Evolutionary conservation across 2,113 vertebrate species (phyloP), one percentile per base, ranked within the genome.

Genomic region (Spea bombifrons): DNA sequence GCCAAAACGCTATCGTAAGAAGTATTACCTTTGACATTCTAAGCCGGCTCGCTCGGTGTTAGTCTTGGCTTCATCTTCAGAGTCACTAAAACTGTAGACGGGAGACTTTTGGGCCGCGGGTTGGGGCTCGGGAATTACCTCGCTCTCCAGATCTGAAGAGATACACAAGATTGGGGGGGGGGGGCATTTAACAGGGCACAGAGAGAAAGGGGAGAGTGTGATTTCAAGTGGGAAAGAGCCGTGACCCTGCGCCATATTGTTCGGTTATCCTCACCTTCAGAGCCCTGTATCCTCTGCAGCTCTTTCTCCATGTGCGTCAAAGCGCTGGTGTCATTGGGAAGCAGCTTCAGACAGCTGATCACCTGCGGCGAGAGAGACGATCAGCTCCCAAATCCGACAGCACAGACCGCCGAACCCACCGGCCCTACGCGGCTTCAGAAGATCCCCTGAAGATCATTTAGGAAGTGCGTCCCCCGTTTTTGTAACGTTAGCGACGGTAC

Each of bases 311-410:
- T 57, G 3, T 68, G 52, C 7, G 52, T 44, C 43, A 80, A 4
- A 0, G 78, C 4, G 12, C 16, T 68, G 12, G 55, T 50, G 8
- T 49, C 55, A 68, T 80, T 63, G 0, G 71, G 78, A 7, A 73
- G 71, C 30, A 80, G 78, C 52, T 73, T 80, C 49, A 80, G 46
- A 13, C 43, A 72, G 66, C 70, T 80, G 64, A 57, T 80, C 63
- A 80, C 78, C 78, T 80, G 70, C 2, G 30, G 57, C 8, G 17
- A 75, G 48, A 15, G n/a, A 69, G 12, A 2, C 3, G 16, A 46
- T n/a, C 13, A 45, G 13, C 43, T 47, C 48, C 5, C 30, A 66
- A 2, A 66, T 7, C n/a, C 30, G 7, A 30, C 30, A 30, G 30
- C 30, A 30, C 30, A 30, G 30, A 30, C 30, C 30, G 30, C 30